Evolutionary conservation across 2,113 vertebrate genomes (phyloP).

Genomic region (Phaethornis superciliosus): DNA sequence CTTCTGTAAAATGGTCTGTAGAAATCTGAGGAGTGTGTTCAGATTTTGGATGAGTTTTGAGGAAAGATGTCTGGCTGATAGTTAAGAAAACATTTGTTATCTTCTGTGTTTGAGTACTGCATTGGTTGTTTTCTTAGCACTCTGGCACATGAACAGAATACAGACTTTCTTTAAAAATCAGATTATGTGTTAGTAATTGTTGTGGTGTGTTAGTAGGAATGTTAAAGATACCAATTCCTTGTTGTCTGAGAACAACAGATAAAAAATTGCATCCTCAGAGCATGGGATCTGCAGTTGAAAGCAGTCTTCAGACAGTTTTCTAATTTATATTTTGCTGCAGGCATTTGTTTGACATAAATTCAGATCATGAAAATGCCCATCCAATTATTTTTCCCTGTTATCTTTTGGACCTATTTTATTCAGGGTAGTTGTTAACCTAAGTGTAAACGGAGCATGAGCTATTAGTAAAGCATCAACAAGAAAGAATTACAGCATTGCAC

Average conservation of each 20-base stretch:
- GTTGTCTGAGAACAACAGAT: not conserved
- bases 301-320: not conserved
- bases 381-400: not conserved
- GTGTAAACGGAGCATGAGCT: not conserved
- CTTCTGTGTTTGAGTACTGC: not conserved
- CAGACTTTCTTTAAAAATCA: not conserved
- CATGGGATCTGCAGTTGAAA: not conserved
- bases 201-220: not conserved
- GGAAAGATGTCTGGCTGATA: not conserved
- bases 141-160: not conserved
- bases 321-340: not conserved
- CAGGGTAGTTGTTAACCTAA: not conserved
- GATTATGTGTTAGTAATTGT: not conserved
- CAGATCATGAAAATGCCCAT: not conserved
- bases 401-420: not conserved
- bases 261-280: not conserved
- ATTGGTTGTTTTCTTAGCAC: not conserved
- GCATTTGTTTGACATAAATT: not conserved
- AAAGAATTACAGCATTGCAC: not conserved
- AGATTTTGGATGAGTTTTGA: not conserved
- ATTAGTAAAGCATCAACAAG: not conserved
- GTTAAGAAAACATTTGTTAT: not conserved
- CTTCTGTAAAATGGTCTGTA: not conserved
- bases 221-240: not conserved
- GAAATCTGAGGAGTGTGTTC: not conserved